Conservation (phyloP, 2,888 invertebrate species). For the Agelastica alni region DNA sequence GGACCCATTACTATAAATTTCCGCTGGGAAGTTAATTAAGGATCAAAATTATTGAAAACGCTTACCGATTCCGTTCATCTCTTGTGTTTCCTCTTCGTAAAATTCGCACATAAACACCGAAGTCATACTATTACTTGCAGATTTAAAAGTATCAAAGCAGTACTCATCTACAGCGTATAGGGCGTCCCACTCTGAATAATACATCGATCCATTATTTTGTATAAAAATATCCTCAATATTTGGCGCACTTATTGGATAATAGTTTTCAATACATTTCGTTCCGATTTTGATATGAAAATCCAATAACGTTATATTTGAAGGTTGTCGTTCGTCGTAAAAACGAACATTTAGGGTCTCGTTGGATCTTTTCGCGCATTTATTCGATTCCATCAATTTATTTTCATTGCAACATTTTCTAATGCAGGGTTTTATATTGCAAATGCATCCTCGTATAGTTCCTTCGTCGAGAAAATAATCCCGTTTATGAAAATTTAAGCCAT, state of each 20-base stretch:
- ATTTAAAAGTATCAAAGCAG: slow-evolving; percentile 8
- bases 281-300: slow-evolving; percentile 2
- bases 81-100: neutral
- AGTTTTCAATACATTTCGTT: neutral
- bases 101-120: slow-evolving; percentile 8
- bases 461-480: slow-evolving; percentile 9
- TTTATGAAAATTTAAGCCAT: neutral
- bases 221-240: neutral
- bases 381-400: neutral
- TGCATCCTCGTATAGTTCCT: slow-evolving; percentile 7
- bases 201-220: slow-evolving; percentile 2
- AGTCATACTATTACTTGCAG: neutral
- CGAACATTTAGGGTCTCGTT: neutral
- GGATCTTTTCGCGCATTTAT: neutral
- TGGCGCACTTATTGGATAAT: neutral
- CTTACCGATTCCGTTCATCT: neutral
- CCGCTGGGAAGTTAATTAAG: too few species aligned
- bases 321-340: neutral
- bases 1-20: too few species aligned
- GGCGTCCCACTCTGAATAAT: neutral
- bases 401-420: slow-evolving; percentile 16
- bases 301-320: neutral
- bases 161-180: slow-evolving; percentile 3
- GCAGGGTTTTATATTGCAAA: slow-evolving; percentile 10
- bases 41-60: too few species aligned